These are phyloP conservation scores for Rhea pennata DNA, from an alignment of 2,113 vertebrate species.

Conservation along the genomic window DNA sequence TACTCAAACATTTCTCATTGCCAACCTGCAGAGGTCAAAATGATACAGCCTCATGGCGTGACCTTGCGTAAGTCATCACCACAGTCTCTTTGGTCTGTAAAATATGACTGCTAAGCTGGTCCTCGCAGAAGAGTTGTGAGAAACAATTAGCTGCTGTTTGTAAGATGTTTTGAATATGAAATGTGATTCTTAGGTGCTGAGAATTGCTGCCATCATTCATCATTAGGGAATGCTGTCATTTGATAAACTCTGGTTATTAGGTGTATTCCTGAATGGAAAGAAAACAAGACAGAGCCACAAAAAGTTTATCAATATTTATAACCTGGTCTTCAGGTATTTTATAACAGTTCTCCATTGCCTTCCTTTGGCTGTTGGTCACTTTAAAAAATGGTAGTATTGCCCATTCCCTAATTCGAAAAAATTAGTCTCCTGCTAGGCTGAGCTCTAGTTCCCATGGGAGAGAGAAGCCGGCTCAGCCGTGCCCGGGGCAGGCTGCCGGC, in stretches of 20 bases:
- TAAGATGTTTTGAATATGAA: background rate
- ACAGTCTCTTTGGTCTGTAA: background rate
- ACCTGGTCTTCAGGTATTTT: background rate
- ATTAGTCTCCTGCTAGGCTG: background rate
- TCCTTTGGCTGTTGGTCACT: background rate
- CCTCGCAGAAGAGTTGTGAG: background rate
- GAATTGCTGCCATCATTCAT: background rate
- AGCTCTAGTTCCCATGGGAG: background rate
- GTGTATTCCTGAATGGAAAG: background rate
- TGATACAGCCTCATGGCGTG: background rate
- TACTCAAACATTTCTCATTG: background rate
- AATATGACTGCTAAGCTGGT: background rate
- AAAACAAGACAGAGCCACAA: background rate
- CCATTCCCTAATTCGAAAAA: fast-evolving
- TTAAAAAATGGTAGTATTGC: background rate
- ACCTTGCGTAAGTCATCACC: background rate
- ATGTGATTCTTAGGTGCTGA: background rate
- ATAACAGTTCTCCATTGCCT: background rate
- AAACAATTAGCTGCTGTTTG: background rate
- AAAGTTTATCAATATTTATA: background rate
- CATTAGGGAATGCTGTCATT: background rate
- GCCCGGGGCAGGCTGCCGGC: too few species aligned
- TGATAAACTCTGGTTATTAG: background rate
- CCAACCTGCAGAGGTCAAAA: background rate
- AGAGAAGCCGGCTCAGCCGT: background rate